Evolutionary conservation across 2,797 vertebrate genomes (phyloP), one percentile per base, ranked within the genome.

Genomic region (Nothura maculosa): DNA sequence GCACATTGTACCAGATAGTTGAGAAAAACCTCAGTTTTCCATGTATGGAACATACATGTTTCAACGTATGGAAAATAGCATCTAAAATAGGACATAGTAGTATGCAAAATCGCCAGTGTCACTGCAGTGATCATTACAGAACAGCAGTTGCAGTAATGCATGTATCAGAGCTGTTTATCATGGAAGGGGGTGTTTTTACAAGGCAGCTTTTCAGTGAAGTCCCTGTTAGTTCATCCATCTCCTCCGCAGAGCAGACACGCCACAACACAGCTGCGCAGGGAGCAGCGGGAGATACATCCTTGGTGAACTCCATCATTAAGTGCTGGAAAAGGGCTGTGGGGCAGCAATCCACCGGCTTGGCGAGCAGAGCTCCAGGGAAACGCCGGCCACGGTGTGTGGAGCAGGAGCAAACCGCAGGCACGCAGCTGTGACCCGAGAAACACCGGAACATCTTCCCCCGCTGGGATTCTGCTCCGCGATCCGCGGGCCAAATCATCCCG

Each of bases 401-500:
- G 58, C 14, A 36, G 60, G 75, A 76, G 2, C 25, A 48, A 55
- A 48, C 55, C 68, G 24, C 12, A 6, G 57, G 34, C 38, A 58
- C 20, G 58, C 58, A n/a, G 42, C 42, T 32, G n/a, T 6, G 32
- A 54, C 11, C 42, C 6, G 19, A 3, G n/a, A 63, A 85, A 74
- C 0, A 16, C 27, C 22, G 58, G 21, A 32, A 64, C 45, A 13
- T 6, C 25, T 55, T 48, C 30, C 0, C 16, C 18, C 25, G 12
- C 67, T 47, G 54, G 63, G 48, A 57, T 60, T 9, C 32, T 10
- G 2, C 30, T 21, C 30, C 27, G 4, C 4, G n/a, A 25, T 27
- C 3, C 0, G 2, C 14, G 12, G 50, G 43, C 24, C 28, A 69
- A 16, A 24, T 52, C 43, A 1, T 12, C 32, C 20, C 4, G 16